Evolutionary conservation across 2,888 invertebrate genomes (phyloP).

Genomic region (Hypena proboscidalis): DNA sequence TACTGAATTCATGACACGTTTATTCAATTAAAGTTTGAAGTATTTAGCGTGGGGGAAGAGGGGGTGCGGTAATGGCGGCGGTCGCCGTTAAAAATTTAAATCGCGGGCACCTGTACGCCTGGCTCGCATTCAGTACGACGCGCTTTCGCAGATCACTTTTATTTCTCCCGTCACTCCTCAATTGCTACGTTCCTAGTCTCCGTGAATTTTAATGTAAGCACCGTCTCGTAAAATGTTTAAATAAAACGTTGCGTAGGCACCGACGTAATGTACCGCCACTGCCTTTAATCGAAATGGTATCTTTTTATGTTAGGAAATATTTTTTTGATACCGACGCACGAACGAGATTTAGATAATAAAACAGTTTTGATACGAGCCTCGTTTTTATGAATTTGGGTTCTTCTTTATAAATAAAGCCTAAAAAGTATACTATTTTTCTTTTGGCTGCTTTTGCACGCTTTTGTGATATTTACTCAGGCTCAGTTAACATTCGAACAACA

Average conservation of each 20-base stretch:
- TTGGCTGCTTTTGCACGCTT: too few species aligned
- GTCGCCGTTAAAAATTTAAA: constrained; percentile 48
- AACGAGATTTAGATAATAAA: too few species aligned
- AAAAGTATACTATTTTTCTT: too few species aligned
- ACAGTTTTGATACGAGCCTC: too few species aligned
- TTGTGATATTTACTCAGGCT: too few species aligned
- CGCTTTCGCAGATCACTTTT: constrained; percentile 25
- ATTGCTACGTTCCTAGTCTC: constrained; percentile 16
- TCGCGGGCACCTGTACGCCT: constrained; percentile 37
- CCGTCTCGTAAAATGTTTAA: constrained; percentile 17
- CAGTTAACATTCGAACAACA: too few species aligned
- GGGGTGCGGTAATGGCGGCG: constrained; percentile 41
- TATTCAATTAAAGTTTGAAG: constrained; percentile 73
- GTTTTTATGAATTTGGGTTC: too few species aligned
- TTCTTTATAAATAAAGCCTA: too few species aligned
- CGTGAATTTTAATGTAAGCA: constrained; percentile 25
- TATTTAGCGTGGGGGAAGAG: constrained; percentile 58
- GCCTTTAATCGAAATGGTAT: too few species aligned
- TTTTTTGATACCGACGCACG: too few species aligned
- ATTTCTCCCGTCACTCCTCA: constrained; percentile 21
- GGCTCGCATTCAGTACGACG: constrained; percentile 1
- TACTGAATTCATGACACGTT: constrained; percentile 67
- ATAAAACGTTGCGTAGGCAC: not conserved
- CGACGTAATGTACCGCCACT: too few species aligned
- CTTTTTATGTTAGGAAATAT: too few species aligned